Evolutionary conservation across 2,113 vertebrate species (phyloP), one percentile per base, ranked within the genome.

Genomic region (Megaptera novaeangliae): DNA sequence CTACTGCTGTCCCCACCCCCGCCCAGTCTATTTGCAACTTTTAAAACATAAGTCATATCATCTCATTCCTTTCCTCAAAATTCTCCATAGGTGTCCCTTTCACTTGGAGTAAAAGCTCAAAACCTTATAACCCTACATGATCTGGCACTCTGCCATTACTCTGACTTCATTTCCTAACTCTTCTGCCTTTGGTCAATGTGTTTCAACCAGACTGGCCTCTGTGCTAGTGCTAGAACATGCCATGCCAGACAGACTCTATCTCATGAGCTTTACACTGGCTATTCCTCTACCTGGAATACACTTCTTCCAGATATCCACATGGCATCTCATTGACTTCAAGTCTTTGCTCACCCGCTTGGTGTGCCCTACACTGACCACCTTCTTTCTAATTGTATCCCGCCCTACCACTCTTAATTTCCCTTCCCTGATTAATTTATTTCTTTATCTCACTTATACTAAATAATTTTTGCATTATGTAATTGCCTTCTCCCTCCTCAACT

Each of bases 181-280:
- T 31, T 18, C 74, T 11, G 13, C 15, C 25, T 11, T 69, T 36
- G 34, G 15, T 21, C 52, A 8, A 11, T 77, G n/a, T 69, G 20
- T 59, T 57, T 64, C 6, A 20, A 25, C 61, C 52, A 72, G 21
- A 68, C 4, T 93, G 36, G 25, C 15, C 29, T 96, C 75, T 71
- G 3, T 36, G 23, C 2, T 46, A 0, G 17, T 69, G 15, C 55
- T 41, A 44, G 23, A 39, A 64, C 3, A 41, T 25, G 29, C 34
- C 13, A 23, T 23, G 27, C 18, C 31, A 15, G 13, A 3, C 34
- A 41, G 77, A 12, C 13, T 74, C n/a, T 18, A 8, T 63, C 18
- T 34, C 4, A 1, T 23, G 55, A 8, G 25, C 55, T 80, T 80
- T 36, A 23, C 0, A 1, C 8, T 29, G 13, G 3, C 27, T 11